Conservation (phyloP, 2,888 invertebrate genomes). For the Cosmopolites sordidus region DNA sequence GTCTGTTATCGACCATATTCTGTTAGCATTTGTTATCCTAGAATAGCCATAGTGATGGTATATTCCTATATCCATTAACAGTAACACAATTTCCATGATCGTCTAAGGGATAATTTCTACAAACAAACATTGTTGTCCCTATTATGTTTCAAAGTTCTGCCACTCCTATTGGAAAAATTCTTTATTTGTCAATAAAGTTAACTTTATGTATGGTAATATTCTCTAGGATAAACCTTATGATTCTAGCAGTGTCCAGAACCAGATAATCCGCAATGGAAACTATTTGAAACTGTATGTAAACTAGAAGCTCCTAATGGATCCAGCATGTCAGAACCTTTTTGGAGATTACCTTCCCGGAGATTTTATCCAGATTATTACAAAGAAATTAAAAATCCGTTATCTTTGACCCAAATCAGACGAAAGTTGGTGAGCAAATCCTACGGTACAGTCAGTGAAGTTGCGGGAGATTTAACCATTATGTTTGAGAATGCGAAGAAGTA, state of each 20-base stretch:
- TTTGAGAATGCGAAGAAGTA: slow-evolving; percentile 95
- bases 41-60: too few species aligned
- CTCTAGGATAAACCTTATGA: too few species aligned
- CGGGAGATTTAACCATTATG: slow-evolving; percentile 92
- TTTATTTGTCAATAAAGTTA: too few species aligned
- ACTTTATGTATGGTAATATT: not conserved
- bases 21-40: too few species aligned
- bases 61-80: too few species aligned
- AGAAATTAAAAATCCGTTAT: slow-evolving; percentile 93
- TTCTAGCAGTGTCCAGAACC: slow-evolving; percentile 36
- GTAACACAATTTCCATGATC: too few species aligned
- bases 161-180: not conserved
- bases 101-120: too few species aligned
- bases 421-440: slow-evolving; percentile 80
- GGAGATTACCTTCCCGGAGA: slow-evolving; percentile 85
- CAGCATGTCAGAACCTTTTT: slow-evolving; percentile 86
- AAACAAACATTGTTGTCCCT: too few species aligned
- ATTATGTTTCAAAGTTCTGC: too few species aligned
- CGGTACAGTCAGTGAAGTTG: slow-evolving; percentile 81
- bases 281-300: slow-evolving; percentile 77
- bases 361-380: slow-evolving; percentile 97
- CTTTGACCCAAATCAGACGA: slow-evolving; percentile 83
- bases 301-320: slow-evolving; percentile 63
- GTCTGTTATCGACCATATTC: too few species aligned
- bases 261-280: slow-evolving; percentile 84